Percentiles rank a stretch among this genome's conserved stretches.
phyloP scores from a whole-genome alignment of 2,888 invertebrate genomes.

The Lumbricus terrestris region DNA sequence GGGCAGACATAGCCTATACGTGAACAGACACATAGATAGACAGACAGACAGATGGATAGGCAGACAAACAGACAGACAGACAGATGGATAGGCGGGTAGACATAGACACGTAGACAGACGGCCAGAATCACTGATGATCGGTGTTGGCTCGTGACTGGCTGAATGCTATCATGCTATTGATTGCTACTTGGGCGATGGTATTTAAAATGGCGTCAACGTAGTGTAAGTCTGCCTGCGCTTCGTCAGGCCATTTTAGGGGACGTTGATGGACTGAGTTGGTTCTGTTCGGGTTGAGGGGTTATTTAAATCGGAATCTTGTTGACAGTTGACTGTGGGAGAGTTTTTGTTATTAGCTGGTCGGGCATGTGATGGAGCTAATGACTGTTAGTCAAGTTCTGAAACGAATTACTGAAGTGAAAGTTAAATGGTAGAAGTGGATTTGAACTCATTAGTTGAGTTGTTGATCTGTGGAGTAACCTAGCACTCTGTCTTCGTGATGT shows the following conservation, averaged over 20 bases:
- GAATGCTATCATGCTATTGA: constrained; percentile 11
- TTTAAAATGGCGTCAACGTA: constrained; percentile 11
- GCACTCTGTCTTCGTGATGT: no score
- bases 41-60: neutral
- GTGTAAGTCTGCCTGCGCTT: neutral
- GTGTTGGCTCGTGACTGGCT: neutral
- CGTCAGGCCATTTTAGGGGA: neutral
- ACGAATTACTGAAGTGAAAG: neutral
- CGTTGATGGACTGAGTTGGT: neutral
- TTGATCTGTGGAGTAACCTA: neutral
- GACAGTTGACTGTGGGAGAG: neutral
- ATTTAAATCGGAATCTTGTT: neutral
- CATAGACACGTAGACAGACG: constrained; percentile 13
- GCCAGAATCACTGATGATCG: constrained; percentile 14
- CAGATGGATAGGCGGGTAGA: neutral
- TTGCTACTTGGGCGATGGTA: constrained; percentile 11
- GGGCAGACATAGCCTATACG: no score
- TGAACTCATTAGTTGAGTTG: neutral
- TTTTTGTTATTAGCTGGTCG: neutral
- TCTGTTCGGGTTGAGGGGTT: neutral
- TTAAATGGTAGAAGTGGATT: neutral
- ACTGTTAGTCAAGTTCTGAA: neutral
- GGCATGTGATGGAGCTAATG: neutral
- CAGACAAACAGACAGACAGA: neutral
- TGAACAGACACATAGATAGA: no score